Evolutionary conservation across 2,888 invertebrate genomes (phyloP).

Genomic region (Zygogramma bicolorata): DNA sequence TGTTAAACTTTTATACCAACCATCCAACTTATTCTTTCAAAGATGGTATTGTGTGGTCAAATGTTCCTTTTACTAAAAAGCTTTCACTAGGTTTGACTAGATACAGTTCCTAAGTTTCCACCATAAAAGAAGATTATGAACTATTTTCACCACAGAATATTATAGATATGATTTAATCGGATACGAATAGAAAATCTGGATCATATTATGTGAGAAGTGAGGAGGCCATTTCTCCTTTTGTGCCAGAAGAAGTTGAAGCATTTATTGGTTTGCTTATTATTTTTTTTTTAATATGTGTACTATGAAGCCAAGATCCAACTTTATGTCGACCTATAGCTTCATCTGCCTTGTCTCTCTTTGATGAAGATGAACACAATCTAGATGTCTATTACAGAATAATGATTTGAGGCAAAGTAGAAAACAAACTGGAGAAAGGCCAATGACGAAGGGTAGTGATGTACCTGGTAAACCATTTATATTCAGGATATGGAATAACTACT

Average conservation of each 20-base stretch:
- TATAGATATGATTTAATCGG: slow-evolving; percentile 18
- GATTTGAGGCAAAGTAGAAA: slow-evolving; percentile 6
- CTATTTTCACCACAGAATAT: background rate
- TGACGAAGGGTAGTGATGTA: slow-evolving; percentile 26
- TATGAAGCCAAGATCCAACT: too few species aligned
- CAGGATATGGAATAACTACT: slow-evolving; percentile 21
- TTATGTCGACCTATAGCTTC: too few species aligned
- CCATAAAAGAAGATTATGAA: background rate
- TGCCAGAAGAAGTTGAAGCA: slow-evolving; percentile 28
- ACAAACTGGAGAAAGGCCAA: background rate
- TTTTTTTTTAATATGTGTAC: too few species aligned
- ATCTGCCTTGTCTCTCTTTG: too few species aligned
- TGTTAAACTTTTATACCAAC: slow-evolving; percentile 24
- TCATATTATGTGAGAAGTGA: slow-evolving; percentile 19
- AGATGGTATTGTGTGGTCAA: slow-evolving; percentile 30
- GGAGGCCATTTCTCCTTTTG: slow-evolving; percentile 17
- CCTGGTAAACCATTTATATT: slow-evolving; percentile 22
- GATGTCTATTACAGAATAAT: background rate
- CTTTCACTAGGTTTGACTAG: background rate
- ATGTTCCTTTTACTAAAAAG: slow-evolving; percentile 16
- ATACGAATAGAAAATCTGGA: slow-evolving; percentile 3
- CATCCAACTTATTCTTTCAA: slow-evolving; percentile 28
- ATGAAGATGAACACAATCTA: too few species aligned
- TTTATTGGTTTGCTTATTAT: slow-evolving; percentile 38
- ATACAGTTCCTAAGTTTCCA: background rate